Conservation (phyloP, 2,888 invertebrate species). For the Lottia gigantea region DNA sequence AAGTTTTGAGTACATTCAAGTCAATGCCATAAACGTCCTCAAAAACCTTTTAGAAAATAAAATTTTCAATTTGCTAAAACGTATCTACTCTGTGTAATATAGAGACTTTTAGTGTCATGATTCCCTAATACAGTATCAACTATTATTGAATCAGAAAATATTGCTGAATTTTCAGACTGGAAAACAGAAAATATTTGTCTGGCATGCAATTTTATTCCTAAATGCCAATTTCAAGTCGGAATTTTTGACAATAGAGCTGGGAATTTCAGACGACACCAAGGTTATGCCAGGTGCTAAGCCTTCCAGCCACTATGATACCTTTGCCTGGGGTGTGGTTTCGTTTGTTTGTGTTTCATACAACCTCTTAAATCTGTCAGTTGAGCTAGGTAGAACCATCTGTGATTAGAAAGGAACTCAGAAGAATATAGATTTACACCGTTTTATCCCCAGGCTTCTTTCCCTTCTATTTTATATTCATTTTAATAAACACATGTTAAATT, state of each 20-base stretch:
- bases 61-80: no score
- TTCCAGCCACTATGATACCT: background rate
- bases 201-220: no score
- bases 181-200: no score
- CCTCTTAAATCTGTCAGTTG: constrained; percentile 2
- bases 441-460: constrained; percentile 3
- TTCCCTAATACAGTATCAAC: no score
- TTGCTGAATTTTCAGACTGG: no score
- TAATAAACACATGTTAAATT: constrained; percentile 3
- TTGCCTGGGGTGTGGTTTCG: constrained; percentile 4
- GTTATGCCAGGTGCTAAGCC: constrained; percentile 10
- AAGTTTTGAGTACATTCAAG: no score
- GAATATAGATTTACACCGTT: constrained; percentile 1
- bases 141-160: no score
- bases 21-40: no score
- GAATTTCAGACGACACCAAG: constrained; percentile 1
- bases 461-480: background rate
- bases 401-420: background rate
- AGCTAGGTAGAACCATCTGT: background rate
- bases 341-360: constrained; percentile 4
- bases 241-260: background rate
- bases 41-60: no score
- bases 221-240: no score
- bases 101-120: no score
- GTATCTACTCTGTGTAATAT: no score